Evolutionary conservation across 1,140 invertebrate genomes (phyloP).

Genomic region (Harlomillsia oculata): DNA sequence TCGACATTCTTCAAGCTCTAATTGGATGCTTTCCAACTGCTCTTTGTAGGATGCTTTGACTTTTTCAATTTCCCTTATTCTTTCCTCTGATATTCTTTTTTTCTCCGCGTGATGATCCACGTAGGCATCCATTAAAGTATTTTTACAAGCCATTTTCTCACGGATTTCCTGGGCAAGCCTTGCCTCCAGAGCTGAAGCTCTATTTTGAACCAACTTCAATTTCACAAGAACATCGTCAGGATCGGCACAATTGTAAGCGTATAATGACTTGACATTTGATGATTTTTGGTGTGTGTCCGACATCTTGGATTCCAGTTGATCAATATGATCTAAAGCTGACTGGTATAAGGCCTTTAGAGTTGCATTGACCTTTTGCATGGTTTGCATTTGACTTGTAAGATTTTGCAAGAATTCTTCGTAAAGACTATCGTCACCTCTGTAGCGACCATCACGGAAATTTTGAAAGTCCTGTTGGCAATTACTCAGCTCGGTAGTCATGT

Average conservation of each 20-base stretch:
- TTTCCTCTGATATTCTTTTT: too few relatives aligned
- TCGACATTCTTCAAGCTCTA: too few relatives aligned
- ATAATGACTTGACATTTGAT: background rate
- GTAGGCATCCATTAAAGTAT: too few relatives aligned
- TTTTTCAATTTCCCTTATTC: too few relatives aligned
- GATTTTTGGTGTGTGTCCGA: background rate
- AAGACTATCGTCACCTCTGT: background rate
- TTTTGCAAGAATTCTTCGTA: background rate
- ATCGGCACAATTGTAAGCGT: background rate
- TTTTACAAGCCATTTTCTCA: too few relatives aligned
- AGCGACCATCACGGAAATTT: background rate
- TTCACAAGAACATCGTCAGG: background rate
- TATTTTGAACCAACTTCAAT: constrained; percentile 10
- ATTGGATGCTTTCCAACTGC: too few relatives aligned
- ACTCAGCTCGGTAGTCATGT: constrained; percentile 3
- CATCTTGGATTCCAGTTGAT: background rate
- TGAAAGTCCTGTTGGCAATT: constrained; percentile 8
- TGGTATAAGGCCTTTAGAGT: constrained; percentile 1
- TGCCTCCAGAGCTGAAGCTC: constrained; percentile 2
- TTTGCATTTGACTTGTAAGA: constrained; percentile 5
- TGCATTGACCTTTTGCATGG: background rate
- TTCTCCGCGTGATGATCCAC: too few relatives aligned
- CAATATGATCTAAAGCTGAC: constrained; percentile 9
- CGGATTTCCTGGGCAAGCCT: background rate
- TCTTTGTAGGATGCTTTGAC: too few relatives aligned